Percentiles rank a stretch among this genome's conserved stretches.
phyloP scores from a whole-genome alignment of 2,797 vertebrate species.

The Alfaro cultratus region DNA sequence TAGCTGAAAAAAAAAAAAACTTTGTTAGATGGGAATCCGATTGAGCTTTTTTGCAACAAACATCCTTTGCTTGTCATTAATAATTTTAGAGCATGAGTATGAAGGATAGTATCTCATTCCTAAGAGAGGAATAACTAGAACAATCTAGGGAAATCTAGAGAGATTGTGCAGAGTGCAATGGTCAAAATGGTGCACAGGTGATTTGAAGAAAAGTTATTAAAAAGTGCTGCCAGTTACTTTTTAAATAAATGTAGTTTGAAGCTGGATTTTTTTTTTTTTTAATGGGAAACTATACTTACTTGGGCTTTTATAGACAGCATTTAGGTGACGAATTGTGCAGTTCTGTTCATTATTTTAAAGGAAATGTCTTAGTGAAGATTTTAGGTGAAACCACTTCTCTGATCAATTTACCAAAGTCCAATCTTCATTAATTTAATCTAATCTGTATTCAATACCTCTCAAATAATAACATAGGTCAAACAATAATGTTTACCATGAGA shows the following conservation, averaged over 20 bases:
- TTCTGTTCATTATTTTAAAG: neutral
- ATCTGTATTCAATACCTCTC: neutral
- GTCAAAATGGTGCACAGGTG: neutral
- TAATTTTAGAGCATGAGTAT: neutral
- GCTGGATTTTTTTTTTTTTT: neutral
- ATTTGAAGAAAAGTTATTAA: neutral
- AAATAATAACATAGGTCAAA: too few relatives aligned
- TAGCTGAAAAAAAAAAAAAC: neutral
- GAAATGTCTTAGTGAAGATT: neutral
- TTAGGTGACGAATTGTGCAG: neutral
- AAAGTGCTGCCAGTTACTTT: neutral
- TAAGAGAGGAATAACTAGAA: neutral
- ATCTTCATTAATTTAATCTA: slow-evolving; percentile 13
- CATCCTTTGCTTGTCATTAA: neutral
- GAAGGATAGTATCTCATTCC: neutral
- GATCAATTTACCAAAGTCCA: neutral
- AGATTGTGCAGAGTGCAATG: neutral
- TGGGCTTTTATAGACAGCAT: neutral
- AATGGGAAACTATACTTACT: neutral
- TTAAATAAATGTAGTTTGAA: neutral
- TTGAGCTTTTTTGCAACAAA: neutral
- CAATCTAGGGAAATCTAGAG: too few relatives aligned
- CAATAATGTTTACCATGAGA: neutral
- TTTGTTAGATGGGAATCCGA: neutral
- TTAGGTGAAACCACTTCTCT: neutral